Evolutionary conservation across 2,113 vertebrate genomes (phyloP).

Genomic region (Oreotrochilus melanogaster): DNA sequence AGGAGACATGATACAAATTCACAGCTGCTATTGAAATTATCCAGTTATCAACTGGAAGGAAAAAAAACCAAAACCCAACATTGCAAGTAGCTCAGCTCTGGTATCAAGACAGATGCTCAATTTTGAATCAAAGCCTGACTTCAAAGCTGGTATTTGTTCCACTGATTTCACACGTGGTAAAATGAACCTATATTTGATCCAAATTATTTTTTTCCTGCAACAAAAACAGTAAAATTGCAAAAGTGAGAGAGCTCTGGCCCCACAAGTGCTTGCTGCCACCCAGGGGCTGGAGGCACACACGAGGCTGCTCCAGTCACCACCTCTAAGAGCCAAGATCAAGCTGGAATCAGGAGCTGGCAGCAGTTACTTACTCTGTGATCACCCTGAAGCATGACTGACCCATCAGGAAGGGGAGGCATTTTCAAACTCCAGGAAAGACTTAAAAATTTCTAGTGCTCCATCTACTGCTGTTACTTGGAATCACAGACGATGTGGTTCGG

Average conservation of each 20-base stretch:
- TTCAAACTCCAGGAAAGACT: not conserved
- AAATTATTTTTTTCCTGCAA: not conserved
- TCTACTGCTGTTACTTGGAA: not conserved
- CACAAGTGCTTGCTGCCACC: accelerated
- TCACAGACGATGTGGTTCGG: not conserved
- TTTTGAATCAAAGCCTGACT: not conserved
- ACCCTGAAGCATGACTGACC: not conserved
- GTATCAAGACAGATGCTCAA: not conserved
- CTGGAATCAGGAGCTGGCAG: not conserved
- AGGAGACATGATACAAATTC: not conserved
- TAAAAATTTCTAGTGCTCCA: not conserved
- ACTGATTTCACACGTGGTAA: not conserved
- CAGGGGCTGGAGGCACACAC: not conserved
- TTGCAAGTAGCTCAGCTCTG: not conserved
- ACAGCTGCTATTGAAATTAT: not conserved
- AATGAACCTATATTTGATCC: not conserved
- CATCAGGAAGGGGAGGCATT: not conserved
- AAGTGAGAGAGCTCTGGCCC: not conserved
- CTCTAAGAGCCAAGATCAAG: accelerated
- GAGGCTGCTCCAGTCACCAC: not conserved
- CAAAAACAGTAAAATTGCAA: accelerated
- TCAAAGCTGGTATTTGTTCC: not conserved
- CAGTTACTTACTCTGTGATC: not conserved
- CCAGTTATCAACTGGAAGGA: not conserved
- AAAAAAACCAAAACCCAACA: not conserved